Evolutionary conservation across 2,888 invertebrate genomes (phyloP).

Genomic region (Lypha dubia): DNA sequence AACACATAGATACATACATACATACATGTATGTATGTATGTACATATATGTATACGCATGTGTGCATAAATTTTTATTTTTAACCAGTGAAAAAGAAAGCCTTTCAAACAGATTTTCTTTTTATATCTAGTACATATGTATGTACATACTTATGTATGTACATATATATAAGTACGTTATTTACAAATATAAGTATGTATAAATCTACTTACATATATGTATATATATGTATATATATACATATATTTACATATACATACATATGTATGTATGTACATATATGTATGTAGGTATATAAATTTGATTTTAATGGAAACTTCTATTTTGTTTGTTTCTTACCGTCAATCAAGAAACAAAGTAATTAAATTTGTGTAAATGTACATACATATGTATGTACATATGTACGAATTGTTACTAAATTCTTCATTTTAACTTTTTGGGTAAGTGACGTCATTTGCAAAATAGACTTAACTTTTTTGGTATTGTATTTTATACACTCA

Average conservation of each 20-base stretch:
- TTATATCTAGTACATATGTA: background rate
- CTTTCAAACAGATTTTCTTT: background rate
- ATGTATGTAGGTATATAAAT: no score
- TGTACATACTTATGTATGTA: background rate
- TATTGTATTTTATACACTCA: conserved; percentile 23
- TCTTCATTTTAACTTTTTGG: conserved; percentile 21
- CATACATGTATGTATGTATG: background rate
- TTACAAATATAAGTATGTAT: no score
- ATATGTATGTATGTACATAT: no score
- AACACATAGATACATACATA: background rate
- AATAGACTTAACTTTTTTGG: conserved; percentile 37
- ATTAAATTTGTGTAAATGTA: no score
- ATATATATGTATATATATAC: no score
- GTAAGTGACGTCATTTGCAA: conserved; percentile 67
- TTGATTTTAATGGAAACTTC: no score
- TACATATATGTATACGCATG: conserved; percentile 18
- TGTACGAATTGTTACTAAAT: conserved; percentile 28
- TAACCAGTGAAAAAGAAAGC: background rate
- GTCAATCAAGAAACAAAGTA: background rate
- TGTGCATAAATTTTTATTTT: conserved; percentile 5
- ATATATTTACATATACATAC: no score
- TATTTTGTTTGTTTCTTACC: background rate
- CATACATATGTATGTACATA: background rate
- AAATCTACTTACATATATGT: no score
- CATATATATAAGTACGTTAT: background rate